Evolutionary conservation across 2,113 vertebrate species (phyloP).

Genomic region (Hippocampus comes): DNA sequence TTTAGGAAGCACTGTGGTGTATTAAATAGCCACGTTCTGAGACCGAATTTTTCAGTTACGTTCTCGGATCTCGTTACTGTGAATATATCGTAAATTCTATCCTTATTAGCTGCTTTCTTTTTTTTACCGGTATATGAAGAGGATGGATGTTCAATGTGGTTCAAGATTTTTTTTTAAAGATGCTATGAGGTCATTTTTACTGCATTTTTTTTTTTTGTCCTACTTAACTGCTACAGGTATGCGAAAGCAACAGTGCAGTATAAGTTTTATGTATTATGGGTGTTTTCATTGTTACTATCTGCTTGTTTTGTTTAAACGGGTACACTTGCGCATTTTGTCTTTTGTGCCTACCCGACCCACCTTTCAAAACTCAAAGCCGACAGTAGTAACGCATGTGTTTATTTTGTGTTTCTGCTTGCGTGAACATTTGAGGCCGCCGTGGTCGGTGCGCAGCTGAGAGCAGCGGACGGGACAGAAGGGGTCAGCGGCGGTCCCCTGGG

Average conservation of each 20-base stretch:
- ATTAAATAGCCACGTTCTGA: slow-evolving; percentile 25
- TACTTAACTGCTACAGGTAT: background rate
- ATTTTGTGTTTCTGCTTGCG: background rate
- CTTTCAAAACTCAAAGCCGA: background rate
- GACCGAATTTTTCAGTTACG: slow-evolving; percentile 50
- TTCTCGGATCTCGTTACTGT: slow-evolving; percentile 53
- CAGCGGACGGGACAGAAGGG: slow-evolving; percentile 12
- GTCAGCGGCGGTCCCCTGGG: slow-evolving; percentile 42
- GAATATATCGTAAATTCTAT: slow-evolving; percentile 33
- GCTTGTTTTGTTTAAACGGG: background rate
- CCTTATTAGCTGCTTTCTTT: slow-evolving; percentile 45
- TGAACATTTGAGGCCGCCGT: slow-evolving; percentile 6
- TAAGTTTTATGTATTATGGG: background rate
- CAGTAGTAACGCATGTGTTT: background rate
- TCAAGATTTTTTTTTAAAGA: too few relatives aligned
- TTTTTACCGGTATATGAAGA: background rate
- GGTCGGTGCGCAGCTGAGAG: slow-evolving; percentile 27
- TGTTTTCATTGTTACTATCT: background rate
- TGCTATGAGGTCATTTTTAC: background rate
- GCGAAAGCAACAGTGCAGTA: background rate
- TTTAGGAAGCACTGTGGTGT: slow-evolving; percentile 4
- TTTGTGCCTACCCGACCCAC: background rate
- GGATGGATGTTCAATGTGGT: background rate
- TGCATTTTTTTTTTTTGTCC: background rate
- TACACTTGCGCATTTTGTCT: background rate